Base-by-base conservation (phyloP, 2,113 vertebrate genomes). In the Rhizomys pruinosus region DNA sequence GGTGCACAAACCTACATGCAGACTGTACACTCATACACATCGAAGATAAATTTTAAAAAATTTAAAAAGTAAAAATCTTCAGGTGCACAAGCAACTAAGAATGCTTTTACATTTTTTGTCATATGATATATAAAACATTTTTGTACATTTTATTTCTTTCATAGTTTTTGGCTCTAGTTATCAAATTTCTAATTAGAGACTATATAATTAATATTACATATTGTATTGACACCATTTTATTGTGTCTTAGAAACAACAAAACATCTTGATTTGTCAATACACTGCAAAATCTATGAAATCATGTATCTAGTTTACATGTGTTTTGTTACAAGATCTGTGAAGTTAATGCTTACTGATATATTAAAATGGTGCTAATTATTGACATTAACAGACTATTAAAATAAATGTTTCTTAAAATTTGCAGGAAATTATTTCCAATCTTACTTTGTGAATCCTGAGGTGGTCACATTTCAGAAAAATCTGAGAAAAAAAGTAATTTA, bases 351-450 rank as follows among this genome's bases (percentile, higher is more conserved):
- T 11, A 52, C 6, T 52, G 47, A 52, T 34, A 13, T 12, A 47
- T 71, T 52, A 7, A 88, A 85, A 5, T 39, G 2, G 55, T 91
- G 76, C 59, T 77, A 89, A 81, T 2, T 82, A 19, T 90, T 69
- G 25, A 91, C 80, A 37, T 77, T 93, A 81, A 52, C n/a, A 29
- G 27, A 71, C 77, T 63, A 66, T 71, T 71, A 89, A 72, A 66
- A 25, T 42, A 15, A 69, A 44, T 52, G 47, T 32, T n/a, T 90
- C 22, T 80, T n/a, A 55, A 91, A 80, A 57, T 34, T 52, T 72
- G 44, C 10, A 25, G 11, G 0, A 7, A 59, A 44, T 85, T 81
- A 73, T 23, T 80, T 25, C 1, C 25, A 64, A 39, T 76, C 84
- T 80, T 91, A 64, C 34, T 93, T 91, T 91, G 29, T 82, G 19